Evolutionary conservation across 2,888 invertebrate species (phyloP), one percentile per base, ranked within the genome.

Genomic region (Hydraecia micacea): DNA sequence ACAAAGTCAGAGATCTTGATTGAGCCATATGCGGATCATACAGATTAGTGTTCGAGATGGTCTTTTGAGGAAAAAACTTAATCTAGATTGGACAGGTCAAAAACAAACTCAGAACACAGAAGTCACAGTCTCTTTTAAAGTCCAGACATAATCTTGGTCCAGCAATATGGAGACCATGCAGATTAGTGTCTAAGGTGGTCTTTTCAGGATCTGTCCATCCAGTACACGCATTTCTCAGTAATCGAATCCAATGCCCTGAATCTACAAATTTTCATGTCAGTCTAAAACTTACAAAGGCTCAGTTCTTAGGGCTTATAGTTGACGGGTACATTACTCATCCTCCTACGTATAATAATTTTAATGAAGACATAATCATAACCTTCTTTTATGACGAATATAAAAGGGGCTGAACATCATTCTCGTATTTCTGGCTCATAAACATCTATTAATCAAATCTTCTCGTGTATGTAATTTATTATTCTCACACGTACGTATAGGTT

Each of bases 391-490:
- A 67, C 36, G 39, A 58, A 70, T 62, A 85, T 82, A 65, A 80
- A 85, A 69, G 68, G 32, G 65, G 52, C 65, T 18, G 21, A 28
- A n/a, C 72, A 55, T 73, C 18, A 39, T 55, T 11, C 70, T 66
- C 60, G 65, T 62, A 66, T 62, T 58, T 39, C 25, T 58, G 25
- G 63, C 68, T 80, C 73, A 71, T 78, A 70, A 42, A 58, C 62
- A 80, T 81, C 70, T 79, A 71, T 79, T 81, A 84, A 81, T 81
- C 60, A 79, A 60, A 79, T 79, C 66, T 66, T 18, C 42, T 60
- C 28, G 0, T 36, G 15, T 66, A n/a, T 15, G 60, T 46, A 39
- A 84, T 84, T 46, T 62, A 60, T 80, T 70, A 71, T 71, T 65
- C 69, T 71, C 32, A 71, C 66, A 67, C 39, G 18, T 79, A 46